A percentile compares a stretch with the other conserved stretches of the same genome.
Conservation (phyloP, 2,888 invertebrate genomes). For the Orthonevra nobilis region DNA sequence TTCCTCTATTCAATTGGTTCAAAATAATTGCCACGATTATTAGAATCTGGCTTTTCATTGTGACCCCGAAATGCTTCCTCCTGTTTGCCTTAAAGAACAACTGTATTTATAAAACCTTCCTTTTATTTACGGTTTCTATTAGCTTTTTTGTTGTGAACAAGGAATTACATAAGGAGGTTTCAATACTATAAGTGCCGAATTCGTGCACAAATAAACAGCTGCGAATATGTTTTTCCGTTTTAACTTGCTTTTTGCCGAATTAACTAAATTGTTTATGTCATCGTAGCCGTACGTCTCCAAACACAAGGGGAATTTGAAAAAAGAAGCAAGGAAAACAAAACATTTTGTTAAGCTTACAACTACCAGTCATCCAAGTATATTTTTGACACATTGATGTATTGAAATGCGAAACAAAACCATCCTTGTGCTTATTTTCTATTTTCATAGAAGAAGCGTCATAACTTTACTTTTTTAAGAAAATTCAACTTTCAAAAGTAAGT, state of each 20-base stretch:
- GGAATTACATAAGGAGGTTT: not conserved
- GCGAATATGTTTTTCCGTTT: not conserved
- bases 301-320: not conserved
- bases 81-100: conserved; percentile 9
- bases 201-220: not conserved
- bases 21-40: not conserved
- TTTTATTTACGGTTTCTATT: not conserved
- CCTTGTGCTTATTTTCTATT: not conserved
- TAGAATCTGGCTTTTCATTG: not conserved
- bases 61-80: not conserved
- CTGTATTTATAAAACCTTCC: conserved; percentile 14
- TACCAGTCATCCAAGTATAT: not conserved
- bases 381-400: not conserved
- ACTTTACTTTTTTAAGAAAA: too few relatives aligned
- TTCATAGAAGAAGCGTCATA: too few relatives aligned
- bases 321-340: not conserved
- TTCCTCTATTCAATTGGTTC: not conserved
- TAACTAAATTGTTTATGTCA: not conserved
- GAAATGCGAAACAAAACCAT: not conserved
- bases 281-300: not conserved
- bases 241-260: not conserved
- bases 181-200: not conserved
- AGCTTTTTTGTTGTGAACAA: not conserved
- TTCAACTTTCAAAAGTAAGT: too few relatives aligned
- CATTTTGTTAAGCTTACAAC: not conserved